Conservation (phyloP, 2,113 vertebrate genomes). For the Uropsilus gracilis region DNA sequence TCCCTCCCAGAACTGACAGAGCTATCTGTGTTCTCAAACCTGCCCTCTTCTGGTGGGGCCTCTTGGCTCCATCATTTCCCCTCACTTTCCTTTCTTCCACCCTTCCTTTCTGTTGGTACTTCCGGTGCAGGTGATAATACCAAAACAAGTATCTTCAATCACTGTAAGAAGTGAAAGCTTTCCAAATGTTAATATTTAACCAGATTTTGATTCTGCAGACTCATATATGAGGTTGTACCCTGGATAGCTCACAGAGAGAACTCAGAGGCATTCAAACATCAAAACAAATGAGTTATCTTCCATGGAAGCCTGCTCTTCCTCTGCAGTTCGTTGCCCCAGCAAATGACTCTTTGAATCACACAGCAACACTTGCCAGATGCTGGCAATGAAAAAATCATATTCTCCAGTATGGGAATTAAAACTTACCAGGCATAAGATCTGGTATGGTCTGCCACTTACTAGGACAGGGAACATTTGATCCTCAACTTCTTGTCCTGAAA, state of each 20-base stretch:
- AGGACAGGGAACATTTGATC: neutral
- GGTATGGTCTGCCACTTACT: neutral
- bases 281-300: neutral
- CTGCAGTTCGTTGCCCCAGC: neutral
- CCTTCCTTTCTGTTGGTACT: neutral
- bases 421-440: too few species aligned
- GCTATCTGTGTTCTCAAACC: too few species aligned
- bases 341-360: neutral
- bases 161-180: neutral
- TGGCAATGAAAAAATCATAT: neutral
- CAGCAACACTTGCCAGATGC: neutral
- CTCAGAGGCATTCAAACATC: too few species aligned
- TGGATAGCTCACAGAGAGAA: neutral
- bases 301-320: neutral
- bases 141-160: neutral
- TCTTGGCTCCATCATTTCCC: neutral
- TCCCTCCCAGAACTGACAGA: neutral
- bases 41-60: too few species aligned
- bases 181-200: neutral
- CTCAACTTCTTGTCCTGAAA: neutral
- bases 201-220: neutral
- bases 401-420: too few species aligned
- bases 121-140: neutral
- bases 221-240: neutral
- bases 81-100: neutral